These are phyloP conservation scores for Conus canariensis DNA, from an alignment of 2,888 invertebrate species.

Conservation along the genomic window DNA sequence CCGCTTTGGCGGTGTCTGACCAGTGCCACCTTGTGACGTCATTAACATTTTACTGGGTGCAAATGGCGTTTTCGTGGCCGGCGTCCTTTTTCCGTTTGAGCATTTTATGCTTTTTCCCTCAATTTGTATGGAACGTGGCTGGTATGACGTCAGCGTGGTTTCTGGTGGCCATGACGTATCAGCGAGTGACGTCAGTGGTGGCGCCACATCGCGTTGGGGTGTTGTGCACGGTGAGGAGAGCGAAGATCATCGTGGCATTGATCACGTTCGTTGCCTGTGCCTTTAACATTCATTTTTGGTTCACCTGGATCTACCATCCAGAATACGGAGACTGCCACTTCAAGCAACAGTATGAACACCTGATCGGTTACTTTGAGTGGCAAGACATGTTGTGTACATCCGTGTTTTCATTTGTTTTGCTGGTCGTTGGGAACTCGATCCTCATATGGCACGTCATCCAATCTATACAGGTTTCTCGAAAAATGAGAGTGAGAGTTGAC, in stretches of 20 bases:
- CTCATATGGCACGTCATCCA: not conserved
- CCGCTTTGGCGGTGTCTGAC: slow-evolving; percentile 10
- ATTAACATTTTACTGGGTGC: not conserved
- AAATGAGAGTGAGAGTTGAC: not conserved
- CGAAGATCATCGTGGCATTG: not conserved
- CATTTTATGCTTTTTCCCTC: not conserved
- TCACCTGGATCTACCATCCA: not conserved
- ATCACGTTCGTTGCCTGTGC: not conserved
- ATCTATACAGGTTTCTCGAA: not conserved
- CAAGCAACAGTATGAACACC: too few relatives aligned
- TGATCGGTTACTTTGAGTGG: not conserved
- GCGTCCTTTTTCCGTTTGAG: not conserved
- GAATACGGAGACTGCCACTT: not conserved
- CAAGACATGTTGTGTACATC: not conserved
- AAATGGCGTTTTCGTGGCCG: not conserved
- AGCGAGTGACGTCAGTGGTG: slow-evolving; percentile 34
- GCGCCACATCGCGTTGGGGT: slow-evolving; percentile 22
- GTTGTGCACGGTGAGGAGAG: slow-evolving; percentile 7
- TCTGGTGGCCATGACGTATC: slow-evolving; percentile 36
- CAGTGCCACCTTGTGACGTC: not conserved
- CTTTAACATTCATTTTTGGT: not conserved
- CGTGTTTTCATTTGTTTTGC: not conserved
- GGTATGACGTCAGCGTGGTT: slow-evolving; percentile 33
- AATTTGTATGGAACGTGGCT: not conserved
- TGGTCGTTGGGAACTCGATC: not conserved